phyloP scores from a whole-genome alignment of 2,797 vertebrate species.

The Taenioides sp. region DNA sequence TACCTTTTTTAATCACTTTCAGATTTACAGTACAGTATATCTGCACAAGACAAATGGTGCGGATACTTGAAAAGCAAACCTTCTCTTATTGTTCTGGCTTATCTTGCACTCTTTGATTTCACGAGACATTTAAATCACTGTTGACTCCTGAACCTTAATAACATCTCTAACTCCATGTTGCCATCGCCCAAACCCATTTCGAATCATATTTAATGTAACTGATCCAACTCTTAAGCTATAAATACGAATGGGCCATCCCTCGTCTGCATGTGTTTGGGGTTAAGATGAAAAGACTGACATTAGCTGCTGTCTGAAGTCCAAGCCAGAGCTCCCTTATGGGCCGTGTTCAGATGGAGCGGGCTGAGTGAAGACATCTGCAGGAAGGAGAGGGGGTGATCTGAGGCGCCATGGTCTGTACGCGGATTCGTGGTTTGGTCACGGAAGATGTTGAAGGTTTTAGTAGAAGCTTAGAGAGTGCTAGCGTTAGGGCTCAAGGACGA shows the following conservation, averaged over 20 bases:
- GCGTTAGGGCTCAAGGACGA: neutral
- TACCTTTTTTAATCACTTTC: too few species aligned
- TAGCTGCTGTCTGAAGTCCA: conserved; percentile 36
- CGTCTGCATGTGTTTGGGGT: conserved; percentile 51
- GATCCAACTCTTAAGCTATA: conserved; percentile 29
- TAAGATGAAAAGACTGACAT: conserved; percentile 49
- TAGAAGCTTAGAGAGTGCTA: neutral
- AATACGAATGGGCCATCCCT: conserved; percentile 37
- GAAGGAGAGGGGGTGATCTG: conserved; percentile 9
- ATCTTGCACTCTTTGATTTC: neutral
- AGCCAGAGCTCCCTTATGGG: conserved; percentile 43
- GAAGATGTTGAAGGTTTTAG: conserved; percentile 58
- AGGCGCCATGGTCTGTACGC: conserved; percentile 32
- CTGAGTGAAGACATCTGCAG: conserved; percentile 28
- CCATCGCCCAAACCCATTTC: conserved; percentile 11
- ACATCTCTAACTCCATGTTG: conserved; percentile 7
- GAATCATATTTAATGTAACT: conserved; percentile 30
- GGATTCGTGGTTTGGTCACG: conserved; percentile 50
- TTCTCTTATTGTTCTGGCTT: neutral
- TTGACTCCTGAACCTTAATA: neutral
- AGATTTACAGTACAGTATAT: too few species aligned
- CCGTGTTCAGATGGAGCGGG: conserved; percentile 46
- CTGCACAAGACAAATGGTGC: too few species aligned
- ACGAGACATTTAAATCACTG: neutral
- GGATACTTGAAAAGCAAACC: too few species aligned